Percentiles rank a stretch among this genome's conserved stretches.
Conservation (phyloP, 2,113 vertebrate species). For the Prunella himalayana region DNA sequence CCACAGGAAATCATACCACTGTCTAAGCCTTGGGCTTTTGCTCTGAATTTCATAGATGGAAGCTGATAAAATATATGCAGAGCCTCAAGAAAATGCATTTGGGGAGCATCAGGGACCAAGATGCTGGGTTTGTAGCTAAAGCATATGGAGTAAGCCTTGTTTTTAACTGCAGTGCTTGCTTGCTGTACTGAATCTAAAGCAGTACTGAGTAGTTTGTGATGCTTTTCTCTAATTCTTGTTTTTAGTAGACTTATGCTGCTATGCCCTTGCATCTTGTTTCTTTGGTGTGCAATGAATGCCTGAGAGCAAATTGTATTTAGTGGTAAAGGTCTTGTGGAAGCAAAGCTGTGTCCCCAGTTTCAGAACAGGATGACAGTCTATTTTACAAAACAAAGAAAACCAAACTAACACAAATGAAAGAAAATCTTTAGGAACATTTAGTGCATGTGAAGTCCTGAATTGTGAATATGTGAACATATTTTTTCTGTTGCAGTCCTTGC, state of each 20-base stretch:
- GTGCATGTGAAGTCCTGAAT: neutral
- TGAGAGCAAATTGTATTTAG: neutral
- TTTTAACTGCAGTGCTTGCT: neutral
- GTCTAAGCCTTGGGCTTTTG: neutral
- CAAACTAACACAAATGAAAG: neutral
- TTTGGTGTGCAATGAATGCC: neutral
- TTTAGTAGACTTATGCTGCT: neutral
- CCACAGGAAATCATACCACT: neutral
- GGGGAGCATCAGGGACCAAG: neutral
- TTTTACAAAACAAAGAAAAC: neutral
- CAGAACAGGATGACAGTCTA: neutral
- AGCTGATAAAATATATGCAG: neutral
- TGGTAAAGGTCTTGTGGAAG: neutral
- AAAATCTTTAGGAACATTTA: neutral
- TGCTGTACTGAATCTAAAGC: neutral
- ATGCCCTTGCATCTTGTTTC: neutral
- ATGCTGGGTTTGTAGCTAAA: neutral
- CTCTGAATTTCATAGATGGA: neutral
- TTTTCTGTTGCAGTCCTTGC: neutral
- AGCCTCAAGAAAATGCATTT: neutral
- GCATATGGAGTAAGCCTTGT: neutral
- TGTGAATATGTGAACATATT: rapidly evolving
- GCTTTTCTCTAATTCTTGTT: neutral
- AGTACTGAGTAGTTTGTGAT: neutral
- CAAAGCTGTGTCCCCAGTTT: neutral